Base-by-base conservation (phyloP, 2,888 invertebrate species). In the Drosophila putrida region DNA sequence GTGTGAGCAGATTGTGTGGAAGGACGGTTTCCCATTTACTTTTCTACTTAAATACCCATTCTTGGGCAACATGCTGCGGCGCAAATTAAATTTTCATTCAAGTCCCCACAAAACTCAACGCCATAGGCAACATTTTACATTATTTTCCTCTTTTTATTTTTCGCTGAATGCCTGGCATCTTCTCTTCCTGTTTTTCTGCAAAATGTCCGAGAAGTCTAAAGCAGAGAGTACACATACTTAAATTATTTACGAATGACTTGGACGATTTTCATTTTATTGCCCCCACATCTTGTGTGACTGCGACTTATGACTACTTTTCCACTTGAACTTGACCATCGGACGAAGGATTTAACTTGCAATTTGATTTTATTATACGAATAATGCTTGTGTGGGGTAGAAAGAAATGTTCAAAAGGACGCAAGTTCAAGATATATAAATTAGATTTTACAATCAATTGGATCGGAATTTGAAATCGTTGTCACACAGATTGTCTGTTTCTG, bases 301-400 rank as follows among this genome's bases (percentile, higher is more conserved):
- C 68, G 65, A 84, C 88, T 84, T 88, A 69, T 71, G 64, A 41
- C 66, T 65, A 79, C 76, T 85, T 80, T 82, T 69, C 65, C 47
- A 71, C 86, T 82, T 82, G 69, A 82, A 82, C 88, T 85, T 82
- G 80, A 57, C 80, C 65, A 73, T 53, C 35, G 27, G 27, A 35
- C 25, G 46, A 62, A 59, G 50, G 62, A 65, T 71, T 75, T 51
- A 41, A 72, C 62, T 67, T 77, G 60, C 70, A 72, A 35, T 70
- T 75, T 50, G 44, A 61, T 51, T 73, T 68, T 27, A 44, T 44
- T 43, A 54, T 54, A 53, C n/a, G 31, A 46, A 25, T 41, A 58
- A 58, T 53, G 39, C 10, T 31, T 38, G 33, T 15, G 49, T 33
- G 62, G 50, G 60, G 59, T 0, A 25, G 69, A 0, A 0, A 11